phyloP scores from a whole-genome alignment of 2,113 vertebrate species.

The Cololabis saira region DNA sequence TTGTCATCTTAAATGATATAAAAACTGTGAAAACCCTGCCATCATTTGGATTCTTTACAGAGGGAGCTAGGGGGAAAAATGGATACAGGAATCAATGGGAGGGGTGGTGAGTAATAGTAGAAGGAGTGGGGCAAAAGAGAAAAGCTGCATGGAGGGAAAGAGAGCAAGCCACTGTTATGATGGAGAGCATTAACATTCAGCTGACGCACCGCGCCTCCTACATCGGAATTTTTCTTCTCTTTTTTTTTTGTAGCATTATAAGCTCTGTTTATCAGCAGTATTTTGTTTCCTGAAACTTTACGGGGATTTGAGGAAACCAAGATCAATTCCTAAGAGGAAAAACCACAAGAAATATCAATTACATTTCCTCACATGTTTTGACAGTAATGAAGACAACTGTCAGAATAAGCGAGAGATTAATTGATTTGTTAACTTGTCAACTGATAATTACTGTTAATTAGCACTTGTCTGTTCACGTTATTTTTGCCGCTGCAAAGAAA shows the following conservation, averaged over 20 bases:
- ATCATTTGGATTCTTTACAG: constrained; percentile 70
- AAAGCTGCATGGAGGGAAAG: constrained; percentile 35
- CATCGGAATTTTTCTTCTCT: constrained; percentile 31
- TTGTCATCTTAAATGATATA: constrained; percentile 77
- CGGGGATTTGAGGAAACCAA: constrained; percentile 28
- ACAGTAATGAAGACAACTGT: constrained; percentile 12
- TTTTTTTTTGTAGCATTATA: constrained; percentile 55
- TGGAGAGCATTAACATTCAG: constrained; percentile 60
- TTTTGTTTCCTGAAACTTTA: constrained; percentile 55
- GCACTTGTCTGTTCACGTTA: constrained; percentile 21
- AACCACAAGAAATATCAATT: background rate
- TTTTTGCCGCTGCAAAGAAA: constrained; percentile 12
- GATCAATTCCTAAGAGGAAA: constrained; percentile 40
- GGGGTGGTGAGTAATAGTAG: constrained; percentile 47
- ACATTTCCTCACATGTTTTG: background rate
- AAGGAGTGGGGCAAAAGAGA: constrained; percentile 25
- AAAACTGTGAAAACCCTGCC: constrained; percentile 74
- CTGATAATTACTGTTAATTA: constrained; percentile 15
- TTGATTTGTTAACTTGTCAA: constrained; percentile 10
- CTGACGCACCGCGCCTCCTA: constrained; percentile 28
- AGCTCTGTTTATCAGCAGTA: constrained; percentile 62
- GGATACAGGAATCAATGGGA: constrained; percentile 33
- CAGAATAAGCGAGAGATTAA: constrained; percentile 7
- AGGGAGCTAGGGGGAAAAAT: constrained; percentile 19
- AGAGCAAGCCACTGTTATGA: constrained; percentile 56